Base-by-base conservation (phyloP, 2,888 invertebrate species). In the Biston stratarius region DNA sequence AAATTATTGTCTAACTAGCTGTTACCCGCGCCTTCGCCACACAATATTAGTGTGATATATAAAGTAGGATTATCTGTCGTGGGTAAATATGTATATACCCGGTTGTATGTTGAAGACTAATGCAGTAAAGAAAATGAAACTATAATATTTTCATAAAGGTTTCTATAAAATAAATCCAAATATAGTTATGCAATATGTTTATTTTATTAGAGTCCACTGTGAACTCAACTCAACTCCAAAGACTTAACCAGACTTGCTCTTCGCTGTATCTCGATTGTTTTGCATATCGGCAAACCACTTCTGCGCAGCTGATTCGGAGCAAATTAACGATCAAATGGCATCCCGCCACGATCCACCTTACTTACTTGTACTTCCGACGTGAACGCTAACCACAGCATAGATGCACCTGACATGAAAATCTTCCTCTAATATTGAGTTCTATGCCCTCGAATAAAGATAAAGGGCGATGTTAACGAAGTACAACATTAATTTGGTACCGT, bases 301-400 rank as follows among this genome's bases (percentile, higher is more conserved):
- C 79, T 79, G 79, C 77, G 82, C 80, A 78, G 81, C 83, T 80
- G 86, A 89, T 83, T 86, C 82, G 83, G 82, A 78, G 86, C 87
- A 89, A 91, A 91, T 92, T 92, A 90, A 91, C 87, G 90, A 89
- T 88, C 87, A 86, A 87, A 88, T 85, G 86, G 84, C 84, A 87
- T 87, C 82, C 84, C 81, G 84, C 85, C 81, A 82, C 79, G 81
- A 80, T 74, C 81, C 79, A 70, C 79, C 81, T 81, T 77, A 78
- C 79, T 81, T 71, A 78, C 79, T 81, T 71, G 76, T 78, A 82
- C 86, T 86, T 84, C 87, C 83, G 83, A 83, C 83, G 80, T 82
- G 73, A 74, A 40, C 49, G 72, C 72, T 65, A 68, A 69, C 79
- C 82, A 77, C 81, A 77, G 68, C 68, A 71, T 67, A 57, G 72